Evolutionary conservation across 2,888 invertebrate genomes (phyloP), one percentile per base, ranked within the genome.

Genomic region (Himalopsyche japonica): DNA sequence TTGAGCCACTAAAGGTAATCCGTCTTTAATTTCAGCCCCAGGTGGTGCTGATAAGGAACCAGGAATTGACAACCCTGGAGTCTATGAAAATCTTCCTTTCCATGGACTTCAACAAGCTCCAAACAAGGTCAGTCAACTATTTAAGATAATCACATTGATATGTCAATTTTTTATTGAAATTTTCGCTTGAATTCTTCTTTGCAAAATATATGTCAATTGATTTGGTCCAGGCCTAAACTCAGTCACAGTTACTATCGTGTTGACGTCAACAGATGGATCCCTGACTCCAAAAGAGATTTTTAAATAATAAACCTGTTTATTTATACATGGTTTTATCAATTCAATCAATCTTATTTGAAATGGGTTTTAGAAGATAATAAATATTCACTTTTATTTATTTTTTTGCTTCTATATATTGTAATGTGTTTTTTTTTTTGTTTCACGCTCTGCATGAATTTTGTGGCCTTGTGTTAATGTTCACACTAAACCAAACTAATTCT

Each of bases 1-100:
- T 4, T 32, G 32, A 32, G 3, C 32, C 32, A 32, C 32, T 32
- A 32, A 32, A 32, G 6, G n/a, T n/a, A 24, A 34, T 1, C 27
- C 12, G 57, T 20, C 3, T 57, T 70, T 78, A 30, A 43, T 84
- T 86, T 32, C 80, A 87, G 87, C 85, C 70, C 86, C 86, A 32
- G 82, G 47, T 84, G 87, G 87, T 85, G 85, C 78, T 86, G 87
- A 64, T 32, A 80, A 84, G 24, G 70, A 43, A 34, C 49, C 81
- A 8, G 94, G 95, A 90, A 94, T 95, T 92, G 97, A 97, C 91
- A 95, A 95, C 91, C 96, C 96, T 88, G 97, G 96, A 90, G 95
- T 96, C 90, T 98, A 98, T 94, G 98, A 98, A 93, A 98, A 98
- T 92, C 94, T 98, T 89, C 98, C 98, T 90, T 98, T 98, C 94